phyloP scores from a whole-genome alignment of 2,888 invertebrate species.

The Nomada fucata region DNA sequence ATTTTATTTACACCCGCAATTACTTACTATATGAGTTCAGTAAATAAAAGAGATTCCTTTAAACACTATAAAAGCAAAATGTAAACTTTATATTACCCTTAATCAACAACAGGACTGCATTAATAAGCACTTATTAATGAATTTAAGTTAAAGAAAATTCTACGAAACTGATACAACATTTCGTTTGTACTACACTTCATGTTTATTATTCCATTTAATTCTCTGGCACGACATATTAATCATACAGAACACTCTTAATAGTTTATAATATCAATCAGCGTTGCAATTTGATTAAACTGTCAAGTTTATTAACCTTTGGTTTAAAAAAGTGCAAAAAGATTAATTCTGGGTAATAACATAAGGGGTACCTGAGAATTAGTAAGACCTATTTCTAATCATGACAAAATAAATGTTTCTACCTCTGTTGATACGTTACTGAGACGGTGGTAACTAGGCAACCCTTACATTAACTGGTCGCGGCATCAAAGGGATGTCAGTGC shows the following conservation, averaged over 20 bases:
- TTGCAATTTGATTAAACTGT: neutral
- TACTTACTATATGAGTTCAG: neutral
- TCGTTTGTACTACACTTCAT: too few relatives aligned
- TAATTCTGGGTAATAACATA: neutral
- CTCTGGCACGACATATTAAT: neutral
- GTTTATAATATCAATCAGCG: neutral
- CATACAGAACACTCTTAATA: neutral
- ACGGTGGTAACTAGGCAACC: constrained; percentile 80
- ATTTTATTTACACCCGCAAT: neutral
- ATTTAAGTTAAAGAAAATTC: neutral
- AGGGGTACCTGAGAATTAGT: neutral
- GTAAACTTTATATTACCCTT: neutral
- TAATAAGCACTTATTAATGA: neutral
- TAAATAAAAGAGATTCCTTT: neutral
- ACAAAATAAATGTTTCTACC: constrained; percentile 28
- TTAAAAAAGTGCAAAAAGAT: neutral
- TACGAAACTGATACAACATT: neutral
- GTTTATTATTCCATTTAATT: neutral
- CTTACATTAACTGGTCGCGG: constrained; percentile 74
- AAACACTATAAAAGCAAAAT: neutral
- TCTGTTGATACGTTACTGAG: constrained; percentile 72
- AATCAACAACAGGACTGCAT: neutral
- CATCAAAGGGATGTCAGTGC: constrained; percentile 76
- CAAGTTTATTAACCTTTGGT: too few relatives aligned
- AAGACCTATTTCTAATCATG: neutral